Conservation (phyloP, 2,113 vertebrate genomes). For the Psammodynastes pulverulentus region DNA sequence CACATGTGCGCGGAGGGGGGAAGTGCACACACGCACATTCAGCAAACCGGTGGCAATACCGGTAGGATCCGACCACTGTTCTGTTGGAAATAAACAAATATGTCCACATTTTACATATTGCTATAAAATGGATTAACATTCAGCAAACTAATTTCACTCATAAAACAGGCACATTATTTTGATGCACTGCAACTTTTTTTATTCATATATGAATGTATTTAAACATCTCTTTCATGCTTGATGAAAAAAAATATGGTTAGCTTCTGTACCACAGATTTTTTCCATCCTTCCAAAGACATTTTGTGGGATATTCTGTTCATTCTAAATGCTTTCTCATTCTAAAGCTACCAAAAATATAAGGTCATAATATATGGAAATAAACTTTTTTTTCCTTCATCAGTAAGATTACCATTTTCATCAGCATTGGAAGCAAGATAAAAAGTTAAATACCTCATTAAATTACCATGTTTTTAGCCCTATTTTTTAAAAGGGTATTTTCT, state of each 20-base stretch:
- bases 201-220: background rate
- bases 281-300: background rate
- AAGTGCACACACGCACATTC: too few species aligned
- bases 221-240: background rate
- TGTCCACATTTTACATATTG: background rate
- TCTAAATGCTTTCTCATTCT: background rate
- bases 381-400: too few species aligned
- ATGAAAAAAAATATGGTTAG: too few species aligned
- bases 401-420: background rate
- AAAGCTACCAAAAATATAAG: background rate
- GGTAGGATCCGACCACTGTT: too few species aligned
- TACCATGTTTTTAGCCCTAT: background rate
- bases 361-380: background rate
- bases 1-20: too few species aligned
- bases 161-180: background rate
- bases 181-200: background rate
- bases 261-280: background rate
- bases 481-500: background rate
- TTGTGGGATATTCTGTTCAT: background rate
- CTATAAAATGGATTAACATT: background rate
- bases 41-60: too few species aligned
- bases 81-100: background rate
- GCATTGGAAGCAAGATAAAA: background rate
- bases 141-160: background rate
- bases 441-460: background rate